phyloP scores from a whole-genome alignment of 2,888 invertebrate genomes.

The Lomographa bimaculata region DNA sequence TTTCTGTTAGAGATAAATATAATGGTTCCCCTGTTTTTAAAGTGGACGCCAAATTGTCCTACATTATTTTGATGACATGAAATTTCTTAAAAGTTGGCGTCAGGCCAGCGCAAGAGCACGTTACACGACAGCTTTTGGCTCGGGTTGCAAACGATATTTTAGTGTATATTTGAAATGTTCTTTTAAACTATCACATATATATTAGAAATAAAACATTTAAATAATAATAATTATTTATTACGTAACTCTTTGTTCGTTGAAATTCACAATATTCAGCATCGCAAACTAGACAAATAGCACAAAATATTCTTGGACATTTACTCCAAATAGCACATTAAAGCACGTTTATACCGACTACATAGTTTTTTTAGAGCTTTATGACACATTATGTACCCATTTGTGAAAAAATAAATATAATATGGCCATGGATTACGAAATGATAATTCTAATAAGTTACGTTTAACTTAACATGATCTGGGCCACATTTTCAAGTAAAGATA shows the following conservation, averaged over 20 bases:
- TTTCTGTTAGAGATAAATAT: slow-evolving; percentile 68
- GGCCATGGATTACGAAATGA: too few species aligned
- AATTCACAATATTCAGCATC: slow-evolving; percentile 40
- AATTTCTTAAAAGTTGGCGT: slow-evolving; percentile 66
- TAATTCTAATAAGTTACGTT: too few species aligned
- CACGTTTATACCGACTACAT: slow-evolving; percentile 35
- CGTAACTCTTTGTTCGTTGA: slow-evolving; percentile 65
- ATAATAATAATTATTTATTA: slow-evolving; percentile 64
- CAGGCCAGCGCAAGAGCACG: slow-evolving; percentile 47
- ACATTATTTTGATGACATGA: slow-evolving; percentile 77
- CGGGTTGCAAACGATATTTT: slow-evolving; percentile 56
- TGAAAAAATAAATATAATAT: slow-evolving; percentile 37
- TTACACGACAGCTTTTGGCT: slow-evolving; percentile 55
- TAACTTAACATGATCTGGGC: slow-evolving; percentile 28
- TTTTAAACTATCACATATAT: slow-evolving; percentile 31
- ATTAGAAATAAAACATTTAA: slow-evolving; percentile 37
- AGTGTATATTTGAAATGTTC: too few species aligned
- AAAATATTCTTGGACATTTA: slow-evolving; percentile 36
- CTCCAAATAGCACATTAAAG: slow-evolving; percentile 32
- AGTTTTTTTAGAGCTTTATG: slow-evolving; percentile 37
- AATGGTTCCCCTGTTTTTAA: slow-evolving; percentile 69
- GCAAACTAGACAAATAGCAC: slow-evolving; percentile 41
- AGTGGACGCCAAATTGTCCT: slow-evolving; percentile 75
- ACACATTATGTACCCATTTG: slow-evolving; percentile 34
- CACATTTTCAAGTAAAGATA: slow-evolving; percentile 27